Evolutionary conservation across 2,888 invertebrate species (phyloP).

Genomic region (Zaprionus lineosus): DNA sequence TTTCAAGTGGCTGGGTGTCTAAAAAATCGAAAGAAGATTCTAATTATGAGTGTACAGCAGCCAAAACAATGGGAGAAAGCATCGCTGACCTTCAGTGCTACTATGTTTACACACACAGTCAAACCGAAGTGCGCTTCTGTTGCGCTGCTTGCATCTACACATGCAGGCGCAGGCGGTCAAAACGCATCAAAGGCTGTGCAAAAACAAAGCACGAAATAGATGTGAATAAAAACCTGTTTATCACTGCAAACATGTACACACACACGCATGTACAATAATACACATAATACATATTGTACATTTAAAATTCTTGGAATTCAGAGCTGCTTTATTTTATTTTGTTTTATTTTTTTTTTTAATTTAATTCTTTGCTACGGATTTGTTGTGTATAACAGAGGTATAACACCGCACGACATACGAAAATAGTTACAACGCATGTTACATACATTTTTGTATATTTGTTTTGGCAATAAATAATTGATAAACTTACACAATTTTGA

Average conservation of each 20-base stretch:
- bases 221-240: conserved; percentile 60
- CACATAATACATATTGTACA: conserved; percentile 1
- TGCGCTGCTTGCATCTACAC: conserved; percentile 18
- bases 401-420: conserved; percentile 32
- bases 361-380: conserved; percentile 53
- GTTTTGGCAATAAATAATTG: conserved; percentile 45
- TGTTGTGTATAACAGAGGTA: conserved; percentile 56
- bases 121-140: not conserved
- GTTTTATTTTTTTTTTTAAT: too few relatives aligned
- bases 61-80: conserved; percentile 56
- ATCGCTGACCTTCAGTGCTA: conserved; percentile 54
- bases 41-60: conserved; percentile 58
- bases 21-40: conserved; percentile 26
- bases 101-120: conserved; percentile 10
- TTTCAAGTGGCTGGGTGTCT: conserved; percentile 54
- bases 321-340: conserved; percentile 32
- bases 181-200: conserved; percentile 58
- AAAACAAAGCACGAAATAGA: conserved; percentile 39
- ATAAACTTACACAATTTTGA: conserved; percentile 43
- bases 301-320: conserved; percentile 55
- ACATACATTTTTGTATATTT: conserved; percentile 6
- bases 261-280: not conserved
- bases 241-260: conserved; percentile 11
- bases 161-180: conserved; percentile 28
- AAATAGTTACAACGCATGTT: conserved; percentile 34